phyloP scores from a whole-genome alignment of 2,797 vertebrate genomes.

The Paedocypris micromegethes region DNA sequence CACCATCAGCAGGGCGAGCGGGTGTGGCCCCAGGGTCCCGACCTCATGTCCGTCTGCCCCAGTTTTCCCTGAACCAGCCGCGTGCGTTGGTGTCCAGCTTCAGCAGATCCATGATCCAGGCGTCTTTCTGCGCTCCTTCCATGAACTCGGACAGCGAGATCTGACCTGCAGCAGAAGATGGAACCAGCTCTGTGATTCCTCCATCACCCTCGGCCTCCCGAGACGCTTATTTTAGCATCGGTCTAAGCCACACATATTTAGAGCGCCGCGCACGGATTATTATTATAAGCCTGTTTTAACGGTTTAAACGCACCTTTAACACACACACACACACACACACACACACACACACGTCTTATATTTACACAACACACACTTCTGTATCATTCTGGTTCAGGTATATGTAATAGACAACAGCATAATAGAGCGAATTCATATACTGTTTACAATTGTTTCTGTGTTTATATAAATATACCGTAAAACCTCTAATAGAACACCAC shows the following conservation, averaged over 20 bases:
- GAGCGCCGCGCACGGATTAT: background rate
- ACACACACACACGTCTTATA: too few relatives aligned
- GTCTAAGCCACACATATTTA: constrained; percentile 13
- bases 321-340: too few relatives aligned
- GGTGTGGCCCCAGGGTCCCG: constrained; percentile 1
- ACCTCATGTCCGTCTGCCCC: constrained; percentile 38
- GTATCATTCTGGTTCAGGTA: too few relatives aligned
- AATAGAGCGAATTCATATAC: too few relatives aligned
- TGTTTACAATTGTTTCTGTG: too few relatives aligned
- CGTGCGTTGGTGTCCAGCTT: constrained; percentile 62
- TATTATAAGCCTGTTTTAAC: background rate
- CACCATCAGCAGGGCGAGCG: background rate
- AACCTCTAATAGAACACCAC: too few relatives aligned
- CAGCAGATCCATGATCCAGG: constrained; percentile 65
- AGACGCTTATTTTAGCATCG: constrained; percentile 20
- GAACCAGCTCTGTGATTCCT: background rate
- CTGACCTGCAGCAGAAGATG: constrained; percentile 55
- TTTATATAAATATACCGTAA: too few relatives aligned
- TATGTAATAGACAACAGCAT: too few relatives aligned
- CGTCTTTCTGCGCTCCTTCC: constrained; percentile 65
- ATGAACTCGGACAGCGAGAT: constrained; percentile 66
- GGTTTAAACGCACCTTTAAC: too few relatives aligned
- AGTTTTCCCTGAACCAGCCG: constrained; percentile 64
- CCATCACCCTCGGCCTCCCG: background rate
- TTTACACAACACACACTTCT: too few relatives aligned